Evolutionary conservation across 2,888 invertebrate genomes (phyloP), one percentile per base, ranked within the genome.

Genomic region (Mythimna ferrago): DNA sequence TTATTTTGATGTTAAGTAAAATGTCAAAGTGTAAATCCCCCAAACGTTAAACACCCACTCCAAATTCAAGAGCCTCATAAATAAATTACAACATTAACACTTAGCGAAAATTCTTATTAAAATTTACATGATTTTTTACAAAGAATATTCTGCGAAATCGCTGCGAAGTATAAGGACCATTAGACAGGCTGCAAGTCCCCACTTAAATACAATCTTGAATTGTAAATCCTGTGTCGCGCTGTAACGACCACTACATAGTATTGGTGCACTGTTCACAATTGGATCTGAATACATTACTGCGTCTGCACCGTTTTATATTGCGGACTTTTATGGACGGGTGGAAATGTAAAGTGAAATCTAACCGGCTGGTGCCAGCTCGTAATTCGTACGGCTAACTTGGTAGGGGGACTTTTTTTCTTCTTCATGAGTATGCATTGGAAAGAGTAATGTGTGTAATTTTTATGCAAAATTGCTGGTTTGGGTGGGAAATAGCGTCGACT

Each of bases 201-300:
- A 83, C 83, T 86, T 85, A 86, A 86, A 85, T 72, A 74, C 76
- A 86, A 83, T 87, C 87, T 87, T 83, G 86, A 87, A 87, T 86
- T 85, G 86, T 85, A 87, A 87, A 87, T 87, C 87, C 68, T 84
- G 67, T 66, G 72, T 81, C 76, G 83, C 70, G 66, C 35, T 62
- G 69, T 87, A 87, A 87, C 87, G 87, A 86, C 80, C 83, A 82
- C 83, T 86, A 81, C 78, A 84, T 82, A 81, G 81, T 78, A 84
- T 83, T 78, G 86, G 84, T 84, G 86, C 87, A 85, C 80, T 81
- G 80, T 86, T 81, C 84, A 89, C 90, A 90, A 89, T 91, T 86
- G 89, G 86, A 88, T 89, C 85, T 84, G 90, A 89, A 90, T 91
- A 90, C 90, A 89, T 92, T 90, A 90, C 87, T 81, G 87, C 79